Conservation (phyloP, 2,797 vertebrate species). For the Pipistrellus nathusii region DNA sequence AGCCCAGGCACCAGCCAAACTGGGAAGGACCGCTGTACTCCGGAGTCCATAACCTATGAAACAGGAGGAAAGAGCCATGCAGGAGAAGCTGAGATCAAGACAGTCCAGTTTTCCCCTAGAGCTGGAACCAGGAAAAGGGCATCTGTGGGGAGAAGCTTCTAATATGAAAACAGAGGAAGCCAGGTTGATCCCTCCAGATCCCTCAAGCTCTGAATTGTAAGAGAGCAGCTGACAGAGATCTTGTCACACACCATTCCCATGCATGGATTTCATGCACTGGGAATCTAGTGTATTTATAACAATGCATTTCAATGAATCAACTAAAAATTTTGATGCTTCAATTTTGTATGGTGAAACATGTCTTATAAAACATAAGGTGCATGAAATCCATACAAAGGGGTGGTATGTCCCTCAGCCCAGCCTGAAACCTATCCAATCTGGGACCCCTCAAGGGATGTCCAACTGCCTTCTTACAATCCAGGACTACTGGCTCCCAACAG, state of each 20-base stretch:
- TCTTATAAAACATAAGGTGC: no score
- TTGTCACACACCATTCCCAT: neutral
- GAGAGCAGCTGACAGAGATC: slow-evolving; percentile 47
- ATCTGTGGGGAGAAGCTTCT: slow-evolving; percentile 52
- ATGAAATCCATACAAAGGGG: no score
- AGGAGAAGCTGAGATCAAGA: slow-evolving; percentile 25
- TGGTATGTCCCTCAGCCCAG: no score
- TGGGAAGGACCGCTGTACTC: neutral
- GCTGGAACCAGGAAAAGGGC: slow-evolving; percentile 47
- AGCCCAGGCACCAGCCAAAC: neutral
- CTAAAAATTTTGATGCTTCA: no score
- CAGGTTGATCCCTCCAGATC: slow-evolving; percentile 30
- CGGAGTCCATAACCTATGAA: neutral
- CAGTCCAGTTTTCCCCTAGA: neutral
- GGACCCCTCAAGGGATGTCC: no score
- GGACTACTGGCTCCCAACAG: no score
- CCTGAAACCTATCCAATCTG: no score
- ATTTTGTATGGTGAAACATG: no score
- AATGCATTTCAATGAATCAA: no score
- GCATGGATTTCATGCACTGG: no score
- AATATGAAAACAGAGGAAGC: slow-evolving; percentile 53
- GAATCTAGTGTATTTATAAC: no score
- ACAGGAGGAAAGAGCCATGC: neutral
- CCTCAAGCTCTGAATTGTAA: slow-evolving; percentile 16
- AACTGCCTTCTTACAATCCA: no score